These are phyloP conservation scores for Andrena fulva DNA, from an alignment of 2,888 invertebrate species.

Conservation along the genomic window DNA sequence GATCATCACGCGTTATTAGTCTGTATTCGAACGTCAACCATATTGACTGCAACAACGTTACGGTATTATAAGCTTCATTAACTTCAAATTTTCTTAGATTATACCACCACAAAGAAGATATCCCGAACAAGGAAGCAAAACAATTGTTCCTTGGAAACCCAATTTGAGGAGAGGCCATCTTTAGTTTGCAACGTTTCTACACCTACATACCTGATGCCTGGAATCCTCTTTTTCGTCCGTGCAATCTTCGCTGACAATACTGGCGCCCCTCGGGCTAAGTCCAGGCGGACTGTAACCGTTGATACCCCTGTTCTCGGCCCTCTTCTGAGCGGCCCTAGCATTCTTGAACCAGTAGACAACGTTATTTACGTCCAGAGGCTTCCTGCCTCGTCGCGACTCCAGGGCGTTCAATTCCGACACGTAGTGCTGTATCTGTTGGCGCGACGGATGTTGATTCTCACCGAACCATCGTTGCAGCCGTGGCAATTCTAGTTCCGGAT, in stretches of 20 bases:
- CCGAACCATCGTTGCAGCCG: slow-evolving; percentile 98
- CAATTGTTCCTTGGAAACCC: too few species aligned
- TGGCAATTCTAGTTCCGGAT: slow-evolving; percentile 98
- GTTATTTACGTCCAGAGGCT: slow-evolving; percentile 97
- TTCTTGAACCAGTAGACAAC: slow-evolving; percentile 99
- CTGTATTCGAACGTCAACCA: neutral
- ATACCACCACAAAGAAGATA: too few species aligned
- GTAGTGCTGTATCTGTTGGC: slow-evolving; percentile 98
- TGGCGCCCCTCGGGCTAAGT: slow-evolving; percentile 83
- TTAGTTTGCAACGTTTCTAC: neutral
- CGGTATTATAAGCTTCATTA: too few species aligned
- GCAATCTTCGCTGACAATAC: slow-evolving; percentile 84
- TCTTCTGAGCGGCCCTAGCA: slow-evolving; percentile 97
- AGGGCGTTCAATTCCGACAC: slow-evolving; percentile 96
- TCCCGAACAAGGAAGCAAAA: neutral
- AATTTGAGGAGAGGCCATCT: neutral
- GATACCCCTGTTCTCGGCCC: slow-evolving; percentile 89
- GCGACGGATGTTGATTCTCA: slow-evolving; percentile 98
- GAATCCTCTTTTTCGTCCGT: slow-evolving; percentile 86
- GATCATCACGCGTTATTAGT: neutral
- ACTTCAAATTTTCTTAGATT: too few species aligned
- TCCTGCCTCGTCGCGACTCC: slow-evolving; percentile 96
- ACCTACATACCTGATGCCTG: slow-evolving; percentile 81
- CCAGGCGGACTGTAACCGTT: slow-evolving; percentile 84
- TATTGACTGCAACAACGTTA: neutral